These are phyloP conservation scores for Colossoma macropomum DNA, from an alignment of 2,113 vertebrate species.

Conservation along the genomic window DNA sequence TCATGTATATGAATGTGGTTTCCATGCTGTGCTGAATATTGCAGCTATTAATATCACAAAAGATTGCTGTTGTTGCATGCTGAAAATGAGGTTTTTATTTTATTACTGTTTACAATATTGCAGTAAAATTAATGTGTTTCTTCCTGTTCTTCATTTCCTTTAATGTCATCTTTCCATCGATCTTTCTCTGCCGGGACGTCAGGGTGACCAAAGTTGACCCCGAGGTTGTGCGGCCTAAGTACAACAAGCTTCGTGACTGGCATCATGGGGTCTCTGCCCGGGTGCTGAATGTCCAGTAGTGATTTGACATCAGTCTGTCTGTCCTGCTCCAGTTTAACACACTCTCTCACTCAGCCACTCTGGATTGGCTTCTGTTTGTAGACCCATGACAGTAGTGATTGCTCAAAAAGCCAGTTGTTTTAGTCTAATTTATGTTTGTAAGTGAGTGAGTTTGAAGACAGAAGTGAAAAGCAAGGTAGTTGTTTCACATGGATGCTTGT, in stretches of 20 bases:
- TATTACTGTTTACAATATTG: not conserved
- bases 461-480: not conserved
- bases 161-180: not conserved
- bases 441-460: not conserved
- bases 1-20: conserved; percentile 11
- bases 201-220: conserved; percentile 85
- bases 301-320: conserved; percentile 7
- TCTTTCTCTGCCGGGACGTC: conserved; percentile 71
- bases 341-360: not conserved
- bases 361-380: not conserved
- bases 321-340: not conserved
- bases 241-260: conserved; percentile 97
- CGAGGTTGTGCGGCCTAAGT: conserved; percentile 89
- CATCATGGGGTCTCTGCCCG: conserved; percentile 94
- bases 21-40: conserved; percentile 12
- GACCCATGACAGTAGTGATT: not conserved
- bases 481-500: not conserved
- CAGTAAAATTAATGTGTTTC: not conserved
- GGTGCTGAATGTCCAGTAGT: conserved; percentile 89
- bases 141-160: conserved; percentile 17
- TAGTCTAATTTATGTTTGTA: conserved; percentile 10
- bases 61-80: conserved; percentile 35
- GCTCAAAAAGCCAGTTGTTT: not conserved
- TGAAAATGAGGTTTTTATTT: not conserved
- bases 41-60: not conserved